Conservation (phyloP, 2,113 vertebrate genomes). For the Peromyscus polionotus region DNA sequence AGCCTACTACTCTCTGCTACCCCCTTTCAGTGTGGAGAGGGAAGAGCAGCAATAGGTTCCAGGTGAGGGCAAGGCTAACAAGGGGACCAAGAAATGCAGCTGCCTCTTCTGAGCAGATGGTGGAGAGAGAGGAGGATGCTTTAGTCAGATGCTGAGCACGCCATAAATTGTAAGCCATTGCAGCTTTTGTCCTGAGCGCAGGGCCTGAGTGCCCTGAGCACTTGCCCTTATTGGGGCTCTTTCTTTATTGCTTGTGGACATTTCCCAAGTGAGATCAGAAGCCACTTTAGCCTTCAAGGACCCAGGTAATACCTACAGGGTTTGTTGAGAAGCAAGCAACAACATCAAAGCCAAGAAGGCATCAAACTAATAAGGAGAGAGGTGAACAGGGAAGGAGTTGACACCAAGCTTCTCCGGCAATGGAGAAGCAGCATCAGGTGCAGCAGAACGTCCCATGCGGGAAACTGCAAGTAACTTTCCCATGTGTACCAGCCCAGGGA, state of each 20-base stretch:
- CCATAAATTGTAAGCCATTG: background rate
- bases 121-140: background rate
- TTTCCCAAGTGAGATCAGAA: background rate
- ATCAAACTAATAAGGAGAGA: background rate
- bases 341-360: background rate
- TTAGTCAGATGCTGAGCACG: background rate
- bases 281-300: background rate
- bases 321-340: background rate
- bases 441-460: background rate
- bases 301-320: background rate
- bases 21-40: slow-evolving; percentile 18
- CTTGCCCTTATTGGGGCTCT: too few relatives aligned
- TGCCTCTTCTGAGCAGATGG: background rate
- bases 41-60: background rate
- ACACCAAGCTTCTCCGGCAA: background rate
- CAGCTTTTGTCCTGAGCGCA: background rate
- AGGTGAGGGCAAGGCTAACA: background rate
- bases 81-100: background rate
- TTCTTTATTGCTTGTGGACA: background rate
- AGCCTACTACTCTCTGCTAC: slow-evolving; percentile 66
- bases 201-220: background rate
- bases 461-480: background rate
- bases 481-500: background rate
- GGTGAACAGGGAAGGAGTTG: background rate
- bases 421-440: background rate